phyloP scores from a whole-genome alignment of 2,797 vertebrate species.

The Enteromius mattozi region DNA sequence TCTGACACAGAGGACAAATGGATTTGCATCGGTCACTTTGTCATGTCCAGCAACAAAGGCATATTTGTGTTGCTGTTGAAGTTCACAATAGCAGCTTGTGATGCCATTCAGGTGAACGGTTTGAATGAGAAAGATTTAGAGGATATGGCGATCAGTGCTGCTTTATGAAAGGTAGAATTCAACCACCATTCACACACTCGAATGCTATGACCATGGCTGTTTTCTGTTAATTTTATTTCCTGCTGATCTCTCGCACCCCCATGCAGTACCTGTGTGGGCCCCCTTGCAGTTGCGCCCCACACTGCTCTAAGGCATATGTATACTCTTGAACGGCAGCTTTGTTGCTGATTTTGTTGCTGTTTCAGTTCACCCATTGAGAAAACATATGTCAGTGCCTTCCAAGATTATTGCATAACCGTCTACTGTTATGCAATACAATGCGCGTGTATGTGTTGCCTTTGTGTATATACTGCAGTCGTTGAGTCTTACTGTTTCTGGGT shows the following conservation, averaged over 20 bases:
- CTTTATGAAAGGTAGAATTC: neutral
- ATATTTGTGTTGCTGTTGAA: neutral
- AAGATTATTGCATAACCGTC: conserved; percentile 39
- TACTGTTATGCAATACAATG: conserved; percentile 2
- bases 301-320: neutral
- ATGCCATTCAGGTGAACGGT: neutral
- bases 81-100: neutral
- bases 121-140: neutral
- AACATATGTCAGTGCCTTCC: conserved; percentile 8
- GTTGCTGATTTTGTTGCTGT: neutral
- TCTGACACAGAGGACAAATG: neutral
- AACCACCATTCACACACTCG: neutral
- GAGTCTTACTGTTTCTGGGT: neutral
- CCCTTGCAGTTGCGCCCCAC: neutral
- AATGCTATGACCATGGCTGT: neutral
- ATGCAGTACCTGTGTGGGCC: neutral
- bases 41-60: neutral
- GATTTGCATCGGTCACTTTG: neutral
- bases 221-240: neutral
- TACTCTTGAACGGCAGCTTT: neutral
- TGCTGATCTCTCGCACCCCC: neutral
- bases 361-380: neutral
- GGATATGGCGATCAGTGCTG: neutral
- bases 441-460: neutral
- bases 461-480: neutral